Evolutionary conservation across 92 coral and sea anemone species (phyloP), one percentile per base, ranked within the genome.

Genomic region (Umimayanthus chanpuru): DNA sequence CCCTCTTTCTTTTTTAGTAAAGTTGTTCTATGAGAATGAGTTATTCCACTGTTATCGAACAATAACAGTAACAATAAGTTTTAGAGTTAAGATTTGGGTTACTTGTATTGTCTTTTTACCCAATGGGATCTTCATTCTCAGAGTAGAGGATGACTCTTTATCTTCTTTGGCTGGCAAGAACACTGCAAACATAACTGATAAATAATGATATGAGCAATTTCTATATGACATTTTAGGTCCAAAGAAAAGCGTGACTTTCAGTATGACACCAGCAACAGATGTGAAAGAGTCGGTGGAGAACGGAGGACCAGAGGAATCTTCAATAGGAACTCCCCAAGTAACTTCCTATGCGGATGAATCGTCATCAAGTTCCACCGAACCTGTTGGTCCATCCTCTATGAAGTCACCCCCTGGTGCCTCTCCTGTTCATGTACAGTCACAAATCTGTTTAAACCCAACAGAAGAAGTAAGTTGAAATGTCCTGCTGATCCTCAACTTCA

Each of bases 391-490:
- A 43, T 83, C 87, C 55, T 87, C 94, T 23, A 39, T 41, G n/a
- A 88, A 71, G 78, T 90, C 95, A 18, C 30, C 44, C 23, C 36
- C 81, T 21, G 49, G 55, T 65, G 82, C n/a, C 15, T 47, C 88
- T 9, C 36, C 85, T 18, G 36, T 67, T 40, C 76, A 85, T 23
- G 28, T 80, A 43, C 90, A 82, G 80, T 77, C 96, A 15, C 88
- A 86, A 73, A 92, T 94, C 65, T 89, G 93, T 25, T 76, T 95
- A 73, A 89, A 92, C 14, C 99, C 98, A 1, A 92, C 94, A 41
- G 90, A 93, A 41, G 92, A 97, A 96, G 99, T 95, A 21, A 80
- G 86, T 64, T 15, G 8, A 44, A 68, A 56, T 15, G 49, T 8
- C 12, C 20, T 20, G 18, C 32, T 71, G 76, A 29, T 32, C 40